A percentile compares a stretch with the other conserved stretches of the same genome.
These are phyloP conservation scores for Passerina amoena DNA, from an alignment of 2,113 vertebrate species.

Conservation along the genomic window DNA sequence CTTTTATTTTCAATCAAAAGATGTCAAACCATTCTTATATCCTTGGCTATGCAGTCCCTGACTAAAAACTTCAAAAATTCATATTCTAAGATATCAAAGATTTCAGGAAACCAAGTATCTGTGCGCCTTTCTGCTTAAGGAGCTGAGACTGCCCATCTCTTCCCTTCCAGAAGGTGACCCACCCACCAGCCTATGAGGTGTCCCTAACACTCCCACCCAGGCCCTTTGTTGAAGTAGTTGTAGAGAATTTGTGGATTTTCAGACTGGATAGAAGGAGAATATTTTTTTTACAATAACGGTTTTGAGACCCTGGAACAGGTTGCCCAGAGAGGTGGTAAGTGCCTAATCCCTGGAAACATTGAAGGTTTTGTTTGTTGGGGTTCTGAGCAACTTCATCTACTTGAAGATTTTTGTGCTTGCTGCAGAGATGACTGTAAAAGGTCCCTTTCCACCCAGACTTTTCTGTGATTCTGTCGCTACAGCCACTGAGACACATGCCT, in stretches of 20 bases:
- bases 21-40: background rate
- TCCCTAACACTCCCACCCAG: background rate
- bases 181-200: accelerated
- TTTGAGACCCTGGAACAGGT: background rate
- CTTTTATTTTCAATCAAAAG: background rate
- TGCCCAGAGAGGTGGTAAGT: background rate
- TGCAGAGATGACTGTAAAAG: background rate
- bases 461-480: background rate
- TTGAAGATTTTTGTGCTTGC: background rate
- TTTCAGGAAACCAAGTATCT: background rate
- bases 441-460: background rate
- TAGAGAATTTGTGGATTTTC: background rate
- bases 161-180: background rate
- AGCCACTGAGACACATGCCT: background rate
- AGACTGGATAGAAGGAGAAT: background rate
- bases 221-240: background rate
- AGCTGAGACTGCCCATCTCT: background rate
- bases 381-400: background rate
- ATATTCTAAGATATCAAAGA: background rate
- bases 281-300: accelerated
- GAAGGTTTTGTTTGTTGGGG: accelerated
- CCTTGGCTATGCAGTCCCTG: background rate
- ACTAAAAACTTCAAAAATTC: background rate
- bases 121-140: background rate
- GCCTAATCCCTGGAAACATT: background rate